A percentile compares a stretch with the other conserved stretches of the same genome.
Conservation (phyloP, 2,113 vertebrate genomes). For the Nothocercus julius region DNA sequence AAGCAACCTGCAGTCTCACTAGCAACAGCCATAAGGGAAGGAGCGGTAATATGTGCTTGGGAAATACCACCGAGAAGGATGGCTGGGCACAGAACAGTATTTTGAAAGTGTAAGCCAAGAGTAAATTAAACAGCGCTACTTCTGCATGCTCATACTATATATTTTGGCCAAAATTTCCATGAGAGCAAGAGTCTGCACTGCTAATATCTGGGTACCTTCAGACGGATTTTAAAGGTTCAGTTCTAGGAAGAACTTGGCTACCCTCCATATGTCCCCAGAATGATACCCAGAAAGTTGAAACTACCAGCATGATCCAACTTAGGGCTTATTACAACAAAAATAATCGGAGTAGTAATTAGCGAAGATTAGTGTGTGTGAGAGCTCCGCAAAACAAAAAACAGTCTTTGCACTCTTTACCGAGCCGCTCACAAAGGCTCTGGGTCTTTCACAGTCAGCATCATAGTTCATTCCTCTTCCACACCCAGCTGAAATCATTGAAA, state of each 20-base stretch:
- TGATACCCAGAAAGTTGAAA: neutral
- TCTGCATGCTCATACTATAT: neutral
- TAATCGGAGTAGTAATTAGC: neutral
- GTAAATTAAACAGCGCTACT: conserved; percentile 5
- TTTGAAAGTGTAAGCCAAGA: neutral
- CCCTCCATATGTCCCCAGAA: neutral
- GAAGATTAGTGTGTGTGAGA: neutral
- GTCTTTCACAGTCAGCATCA: neutral
- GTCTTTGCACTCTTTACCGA: neutral
- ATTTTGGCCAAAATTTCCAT: conserved; percentile 16
- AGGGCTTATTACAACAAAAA: neutral
- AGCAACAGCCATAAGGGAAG: neutral
- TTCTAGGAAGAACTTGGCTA: neutral
- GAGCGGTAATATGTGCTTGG: neutral
- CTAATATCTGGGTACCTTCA: neutral
- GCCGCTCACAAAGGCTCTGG: neutral
- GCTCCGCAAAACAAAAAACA: neutral
- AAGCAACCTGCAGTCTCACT: accelerated
- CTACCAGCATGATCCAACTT: neutral
- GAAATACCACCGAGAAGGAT: neutral
- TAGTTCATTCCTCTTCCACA: neutral
- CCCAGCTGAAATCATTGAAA: neutral
- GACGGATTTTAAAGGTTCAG: neutral
- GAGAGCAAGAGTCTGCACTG: neutral
- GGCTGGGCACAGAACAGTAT: neutral